Evolutionary conservation across 1,140 invertebrate species (phyloP).

Genomic region (Drosophila grimshawi): DNA sequence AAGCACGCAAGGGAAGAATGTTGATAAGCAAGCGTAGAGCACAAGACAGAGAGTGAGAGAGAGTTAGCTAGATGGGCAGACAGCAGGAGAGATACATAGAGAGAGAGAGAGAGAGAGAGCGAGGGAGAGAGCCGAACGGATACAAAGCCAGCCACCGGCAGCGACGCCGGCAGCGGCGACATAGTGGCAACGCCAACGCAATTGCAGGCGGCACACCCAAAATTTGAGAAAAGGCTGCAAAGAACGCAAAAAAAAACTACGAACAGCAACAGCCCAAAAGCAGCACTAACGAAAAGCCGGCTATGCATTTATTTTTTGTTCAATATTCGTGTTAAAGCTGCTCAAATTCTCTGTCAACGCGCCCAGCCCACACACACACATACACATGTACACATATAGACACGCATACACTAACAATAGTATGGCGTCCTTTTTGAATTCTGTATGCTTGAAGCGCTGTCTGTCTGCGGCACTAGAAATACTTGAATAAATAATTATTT

Average conservation of each 20-base stretch:
- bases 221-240: conserved; percentile 64
- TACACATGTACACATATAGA: conserved; percentile 1
- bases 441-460: conserved; percentile 17
- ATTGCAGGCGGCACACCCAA: conserved; percentile 77
- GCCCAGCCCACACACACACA: conserved; percentile 39
- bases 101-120: conserved; percentile 32
- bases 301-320: background rate
- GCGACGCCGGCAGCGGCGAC: conserved; percentile 61
- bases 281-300: conserved; percentile 16
- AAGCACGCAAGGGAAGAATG: conserved; percentile 62
- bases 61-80: conserved; percentile 11
- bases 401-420: conserved; percentile 29
- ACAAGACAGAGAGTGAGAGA: conserved; percentile 42
- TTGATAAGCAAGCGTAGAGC: conserved; percentile 48
- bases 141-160: conserved; percentile 78
- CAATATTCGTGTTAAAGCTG: background rate
- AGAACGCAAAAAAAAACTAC: conserved; percentile 23
- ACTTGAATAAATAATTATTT: conserved; percentile 17
- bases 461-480: conserved; percentile 52
- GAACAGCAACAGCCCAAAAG: background rate
- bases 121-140: conserved; percentile 66
- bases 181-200: conserved; percentile 78
- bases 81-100: background rate
- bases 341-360: conserved; percentile 27
- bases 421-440: conserved; percentile 75